Evolutionary conservation across 2,113 vertebrate genomes (phyloP).

Genomic region (Fregetta grallaria): DNA sequence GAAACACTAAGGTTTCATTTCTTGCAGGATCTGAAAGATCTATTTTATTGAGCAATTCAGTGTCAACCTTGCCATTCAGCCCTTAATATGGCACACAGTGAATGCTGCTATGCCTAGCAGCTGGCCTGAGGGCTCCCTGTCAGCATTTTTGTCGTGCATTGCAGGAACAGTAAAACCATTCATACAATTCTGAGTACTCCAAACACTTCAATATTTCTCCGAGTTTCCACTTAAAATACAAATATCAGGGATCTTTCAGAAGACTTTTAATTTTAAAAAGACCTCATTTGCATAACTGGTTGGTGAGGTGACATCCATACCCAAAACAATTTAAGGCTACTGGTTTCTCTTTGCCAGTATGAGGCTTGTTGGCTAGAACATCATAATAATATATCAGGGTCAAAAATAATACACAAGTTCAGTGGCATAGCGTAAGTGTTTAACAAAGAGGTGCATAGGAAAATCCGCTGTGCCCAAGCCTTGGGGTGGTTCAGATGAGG

Average conservation of each 20-base stretch:
- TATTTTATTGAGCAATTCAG: slow-evolving; percentile 18
- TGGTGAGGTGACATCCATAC: background rate
- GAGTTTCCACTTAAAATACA: slow-evolving; percentile 21
- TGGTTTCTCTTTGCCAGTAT: background rate
- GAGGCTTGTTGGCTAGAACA: background rate
- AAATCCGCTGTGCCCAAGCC: background rate
- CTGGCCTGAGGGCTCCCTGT: slow-evolving; percentile 55
- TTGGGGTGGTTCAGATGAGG: background rate
- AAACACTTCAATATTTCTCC: slow-evolving; percentile 29
- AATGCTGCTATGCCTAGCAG: slow-evolving; percentile 52
- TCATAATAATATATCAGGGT: background rate
- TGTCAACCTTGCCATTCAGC: slow-evolving; percentile 45
- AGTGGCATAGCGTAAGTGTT: background rate
- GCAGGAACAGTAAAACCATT: slow-evolving; percentile 50
- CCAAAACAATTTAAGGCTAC: background rate
- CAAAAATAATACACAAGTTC: background rate
- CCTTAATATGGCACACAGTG: slow-evolving; percentile 26
- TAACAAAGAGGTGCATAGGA: background rate
- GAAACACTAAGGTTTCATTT: slow-evolving; percentile 25
- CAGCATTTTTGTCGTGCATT: slow-evolving; percentile 57
- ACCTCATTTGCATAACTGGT: background rate
- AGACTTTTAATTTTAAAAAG: background rate
- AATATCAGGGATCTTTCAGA: slow-evolving; percentile 39
- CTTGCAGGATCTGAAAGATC: slow-evolving; percentile 35
- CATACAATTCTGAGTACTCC: slow-evolving; percentile 13